Evolutionary conservation across 2,888 invertebrate species (phyloP).

Genomic region (Drosophila rellima): DNA sequence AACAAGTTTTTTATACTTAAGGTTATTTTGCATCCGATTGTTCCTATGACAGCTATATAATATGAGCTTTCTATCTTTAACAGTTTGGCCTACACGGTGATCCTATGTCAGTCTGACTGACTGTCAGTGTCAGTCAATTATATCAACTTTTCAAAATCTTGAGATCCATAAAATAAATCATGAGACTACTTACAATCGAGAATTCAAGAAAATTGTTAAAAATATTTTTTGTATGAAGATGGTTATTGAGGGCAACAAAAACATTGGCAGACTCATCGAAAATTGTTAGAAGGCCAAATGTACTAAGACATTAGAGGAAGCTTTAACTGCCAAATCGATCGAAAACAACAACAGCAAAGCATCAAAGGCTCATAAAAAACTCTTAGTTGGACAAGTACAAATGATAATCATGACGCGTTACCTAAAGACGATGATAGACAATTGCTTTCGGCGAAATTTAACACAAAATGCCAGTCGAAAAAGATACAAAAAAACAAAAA

Average conservation of each 20-base stretch:
- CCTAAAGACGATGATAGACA: constrained; percentile 67
- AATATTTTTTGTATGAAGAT: constrained; percentile 52
- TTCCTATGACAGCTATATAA: no score
- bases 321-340: constrained; percentile 36
- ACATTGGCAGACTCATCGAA: constrained; percentile 36
- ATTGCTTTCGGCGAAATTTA: constrained; percentile 69
- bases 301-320: constrained; percentile 22
- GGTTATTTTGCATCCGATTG: no score
- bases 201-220: constrained; percentile 45
- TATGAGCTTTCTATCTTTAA: no score
- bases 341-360: constrained; percentile 30
- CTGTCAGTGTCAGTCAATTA: no score
- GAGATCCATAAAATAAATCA: neutral
- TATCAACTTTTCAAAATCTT: neutral
- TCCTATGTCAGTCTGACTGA: no score
- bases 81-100: no score
- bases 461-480: constrained; percentile 58
- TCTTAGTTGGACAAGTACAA: constrained; percentile 51
- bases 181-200: constrained; percentile 3
- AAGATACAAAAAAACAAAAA: constrained; percentile 10
- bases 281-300: constrained; percentile 61
- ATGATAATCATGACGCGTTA: constrained; percentile 59
- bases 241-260: constrained; percentile 31
- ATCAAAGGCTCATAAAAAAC: constrained; percentile 25
- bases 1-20: no score